Base-by-base conservation (phyloP, 2,888 invertebrate species). In the Leuctra nigra region DNA sequence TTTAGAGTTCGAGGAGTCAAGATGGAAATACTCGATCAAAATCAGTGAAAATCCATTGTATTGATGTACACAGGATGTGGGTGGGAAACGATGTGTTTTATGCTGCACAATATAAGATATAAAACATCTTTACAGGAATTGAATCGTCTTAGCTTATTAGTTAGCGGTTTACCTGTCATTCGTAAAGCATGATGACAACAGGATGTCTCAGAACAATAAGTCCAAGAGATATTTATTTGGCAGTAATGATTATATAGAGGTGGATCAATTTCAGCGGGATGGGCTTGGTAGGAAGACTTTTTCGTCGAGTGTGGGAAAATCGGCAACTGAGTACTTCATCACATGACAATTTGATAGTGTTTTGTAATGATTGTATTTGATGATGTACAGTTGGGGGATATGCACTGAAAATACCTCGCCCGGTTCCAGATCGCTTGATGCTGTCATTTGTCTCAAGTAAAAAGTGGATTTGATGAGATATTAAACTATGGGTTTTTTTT, bases 101-200 rank as follows among this genome's bases (percentile, higher is more conserved):
- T n/a, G n/a, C n/a, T 29, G 11, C 11, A 29, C 29, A 29, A 7
- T 29, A 29, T 29, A 29, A 29, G 6, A 29, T 7, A 29, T 6
- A 29, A 20, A 14, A 41, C 20, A 20, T 41, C 16, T 41, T 11
- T 41, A 4, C 3, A 41, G 41, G 41, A 41, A 41, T 41, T 41
- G 41, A 41, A 41, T 41, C 14, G 41, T 41, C 18, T 41, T 41
- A 18, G 56, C 54, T 59, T 59, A 59, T 59, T 59, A 59, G 53
- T 56, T 52, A 54, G 56, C 54, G 50, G 48, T 48, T 52, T 50
- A 56, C 53, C 23, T 59, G 59, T 59, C 59, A 56, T 59, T 59
- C 56, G 59, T 55, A 53, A 54, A 56, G 54, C 29, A 46, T 47
- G 56, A 56, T 56, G 59, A 56, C 59, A 56, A 59, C 56, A 56